Conservation (phyloP, 2,113 vertebrate species). For the Boleophthalmus pectinirostris region DNA sequence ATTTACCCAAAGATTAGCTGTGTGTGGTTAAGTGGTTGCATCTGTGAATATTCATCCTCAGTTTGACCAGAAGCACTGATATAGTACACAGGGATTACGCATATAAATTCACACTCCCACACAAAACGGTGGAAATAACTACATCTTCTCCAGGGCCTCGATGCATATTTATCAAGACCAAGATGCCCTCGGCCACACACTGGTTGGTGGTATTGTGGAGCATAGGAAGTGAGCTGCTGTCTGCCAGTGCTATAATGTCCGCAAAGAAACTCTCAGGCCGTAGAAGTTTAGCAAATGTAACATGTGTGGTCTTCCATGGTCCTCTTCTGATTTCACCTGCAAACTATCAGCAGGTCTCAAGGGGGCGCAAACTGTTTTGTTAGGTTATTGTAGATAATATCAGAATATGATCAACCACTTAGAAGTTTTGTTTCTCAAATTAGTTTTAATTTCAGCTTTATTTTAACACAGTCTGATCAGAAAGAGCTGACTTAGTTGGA, state of each 20-base stretch:
- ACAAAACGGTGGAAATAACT: constrained; percentile 77
- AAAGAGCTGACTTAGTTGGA: too few species aligned
- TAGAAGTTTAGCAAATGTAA: constrained; percentile 33
- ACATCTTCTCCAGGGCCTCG: constrained; percentile 67
- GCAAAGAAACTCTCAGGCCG: constrained; percentile 44
- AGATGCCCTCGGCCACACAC: constrained; percentile 58
- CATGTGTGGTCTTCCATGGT: constrained; percentile 32
- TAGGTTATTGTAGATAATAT: too few species aligned
- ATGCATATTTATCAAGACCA: constrained; percentile 74
- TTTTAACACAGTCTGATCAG: too few species aligned
- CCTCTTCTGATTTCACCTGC: constrained; percentile 34
- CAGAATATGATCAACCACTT: too few species aligned
- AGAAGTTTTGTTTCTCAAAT: too few species aligned
- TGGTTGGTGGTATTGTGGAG: constrained; percentile 54
- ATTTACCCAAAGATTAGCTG: constrained; percentile 44
- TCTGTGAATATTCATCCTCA: constrained; percentile 75
- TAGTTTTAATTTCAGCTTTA: too few species aligned
- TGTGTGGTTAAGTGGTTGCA: constrained; percentile 29
- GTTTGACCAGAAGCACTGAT: constrained; percentile 73
- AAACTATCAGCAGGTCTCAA: constrained; percentile 14
- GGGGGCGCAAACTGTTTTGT: neutral
- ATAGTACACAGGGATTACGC: constrained; percentile 71
- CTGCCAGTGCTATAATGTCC: constrained; percentile 47
- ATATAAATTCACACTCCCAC: constrained; percentile 78
- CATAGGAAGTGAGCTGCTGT: constrained; percentile 52